Conservation (phyloP, 2,113 vertebrate species). For the Coryphaenoides rupestris region DNA sequence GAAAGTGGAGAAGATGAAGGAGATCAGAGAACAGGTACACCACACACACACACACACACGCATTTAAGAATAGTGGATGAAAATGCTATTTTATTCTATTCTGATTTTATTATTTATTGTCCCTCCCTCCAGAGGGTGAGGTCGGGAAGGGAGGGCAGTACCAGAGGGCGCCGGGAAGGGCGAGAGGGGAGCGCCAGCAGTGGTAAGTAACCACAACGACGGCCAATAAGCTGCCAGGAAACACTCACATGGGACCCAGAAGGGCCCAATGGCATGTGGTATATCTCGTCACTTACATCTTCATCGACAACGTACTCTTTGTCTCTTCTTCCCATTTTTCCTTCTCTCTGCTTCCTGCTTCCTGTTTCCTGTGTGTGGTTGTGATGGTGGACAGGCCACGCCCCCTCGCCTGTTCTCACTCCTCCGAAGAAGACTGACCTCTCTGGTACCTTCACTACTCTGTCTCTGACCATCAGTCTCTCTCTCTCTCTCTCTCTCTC, state of each 20-base stretch:
- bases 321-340: neutral
- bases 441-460: slow-evolving; percentile 21
- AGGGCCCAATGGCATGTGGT: too few species aligned
- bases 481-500: neutral
- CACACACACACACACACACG: neutral
- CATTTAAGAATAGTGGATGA: neutral
- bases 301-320: neutral
- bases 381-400: slow-evolving; percentile 33
- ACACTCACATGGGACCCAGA: too few species aligned
- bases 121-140: slow-evolving; percentile 78
- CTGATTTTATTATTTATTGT: neutral
- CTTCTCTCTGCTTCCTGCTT: slow-evolving; percentile 5
- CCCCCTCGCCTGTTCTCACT: slow-evolving; percentile 35
- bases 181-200: slow-evolving; percentile 80
- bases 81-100: too few species aligned
- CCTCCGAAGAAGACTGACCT: slow-evolving; percentile 43
- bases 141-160: slow-evolving; percentile 85
- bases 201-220: slow-evolving; percentile 75
- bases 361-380: slow-evolving; percentile 28
- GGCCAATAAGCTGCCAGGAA: too few species aligned
- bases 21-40: slow-evolving; percentile 88
- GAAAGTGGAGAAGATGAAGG: slow-evolving; percentile 93
- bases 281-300: neutral
- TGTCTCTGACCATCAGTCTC: neutral
- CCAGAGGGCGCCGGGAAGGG: slow-evolving; percentile 65